Evolutionary conservation across 2,113 vertebrate genomes (phyloP).

Genomic region (zebrafish (Danio rerio)): GRCz12tu NC_133180.1:38666501-38667000

Average conservation of each 20-base stretch:
- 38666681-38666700: conserved; percentile 75
- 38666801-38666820: conserved; percentile 33
- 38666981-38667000: conserved; percentile 80
- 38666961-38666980: conserved; percentile 81
- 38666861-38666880: conserved; percentile 66
- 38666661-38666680: conserved; percentile 66
- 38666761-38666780: conserved; percentile 14
- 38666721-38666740: conserved; percentile 73
- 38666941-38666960: conserved; percentile 71
- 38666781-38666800: conserved; percentile 52
- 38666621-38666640: conserved; percentile 28
- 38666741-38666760: conserved; percentile 55
- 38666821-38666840: conserved; percentile 29
- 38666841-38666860: conserved; percentile 71
- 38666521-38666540: conserved; percentile 19
- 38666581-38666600: conserved; percentile 36
- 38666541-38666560: conserved; percentile 26
- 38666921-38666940: conserved; percentile 70
- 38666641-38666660: conserved; percentile 31
- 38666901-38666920: conserved; percentile 50
- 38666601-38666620: conserved; percentile 25
- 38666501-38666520: conserved; percentile 33
- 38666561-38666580: neutral
- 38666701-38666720: conserved; percentile 71
- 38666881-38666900: conserved; percentile 21